phyloP scores from a whole-genome alignment of 2,888 invertebrate species.

The Tetranychus piercei region DNA sequence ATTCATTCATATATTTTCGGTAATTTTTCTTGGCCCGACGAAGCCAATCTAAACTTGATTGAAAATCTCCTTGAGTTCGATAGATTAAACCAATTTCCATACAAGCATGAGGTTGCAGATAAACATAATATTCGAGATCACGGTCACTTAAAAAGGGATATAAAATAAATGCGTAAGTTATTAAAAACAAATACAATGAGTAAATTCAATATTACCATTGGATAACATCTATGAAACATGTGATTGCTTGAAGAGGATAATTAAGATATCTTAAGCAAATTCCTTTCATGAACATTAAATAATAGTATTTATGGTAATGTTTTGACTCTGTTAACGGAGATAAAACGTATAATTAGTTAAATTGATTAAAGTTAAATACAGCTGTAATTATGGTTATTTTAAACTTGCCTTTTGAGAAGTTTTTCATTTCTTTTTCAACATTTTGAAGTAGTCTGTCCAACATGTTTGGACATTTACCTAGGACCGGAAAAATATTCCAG shows the following conservation, averaged over 20 bases:
- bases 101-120: conserved; percentile 43
- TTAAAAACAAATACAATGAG: background rate
- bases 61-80: conserved; percentile 46
- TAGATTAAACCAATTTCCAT: conserved; percentile 67
- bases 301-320: background rate
- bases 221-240: conserved; percentile 43
- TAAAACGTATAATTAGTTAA: background rate
- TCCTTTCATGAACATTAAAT: conserved; percentile 1
- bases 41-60: conserved; percentile 49
- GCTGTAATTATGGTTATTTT: background rate
- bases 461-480: conserved; percentile 49
- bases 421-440: background rate
- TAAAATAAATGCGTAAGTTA: too few relatives aligned
- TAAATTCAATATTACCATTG: conserved; percentile 34
- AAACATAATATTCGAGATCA: background rate
- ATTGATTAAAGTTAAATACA: background rate
- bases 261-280: background rate
- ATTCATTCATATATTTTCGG: conserved; percentile 16
- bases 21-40: conserved; percentile 33
- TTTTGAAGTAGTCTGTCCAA: conserved; percentile 31
- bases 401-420: background rate
- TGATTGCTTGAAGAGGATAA: background rate
- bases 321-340: background rate
- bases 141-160: background rate
- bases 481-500: conserved; percentile 71